These are phyloP conservation scores for Achroia grisella DNA, from an alignment of 1,140 invertebrate genomes.

Conservation along the genomic window DNA sequence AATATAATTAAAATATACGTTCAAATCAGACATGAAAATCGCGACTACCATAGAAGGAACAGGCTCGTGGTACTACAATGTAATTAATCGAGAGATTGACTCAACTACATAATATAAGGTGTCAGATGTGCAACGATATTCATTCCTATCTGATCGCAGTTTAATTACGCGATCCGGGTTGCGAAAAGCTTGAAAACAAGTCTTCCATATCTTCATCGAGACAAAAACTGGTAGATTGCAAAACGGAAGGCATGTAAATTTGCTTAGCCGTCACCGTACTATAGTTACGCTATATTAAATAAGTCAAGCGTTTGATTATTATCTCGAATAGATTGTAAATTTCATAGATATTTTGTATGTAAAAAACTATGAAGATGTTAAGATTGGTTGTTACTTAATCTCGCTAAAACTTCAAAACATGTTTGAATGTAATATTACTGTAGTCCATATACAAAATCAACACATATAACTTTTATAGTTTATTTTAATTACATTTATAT, in stretches of 20 bases:
- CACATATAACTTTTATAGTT: too few species aligned
- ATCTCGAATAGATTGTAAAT: too few species aligned
- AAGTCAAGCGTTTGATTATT: conserved; percentile 16
- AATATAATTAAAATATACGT: too few species aligned
- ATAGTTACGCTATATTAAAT: conserved; percentile 34
- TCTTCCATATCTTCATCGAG: conserved; percentile 53
- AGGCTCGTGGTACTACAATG: too few species aligned
- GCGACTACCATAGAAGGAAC: conserved; percentile 3
- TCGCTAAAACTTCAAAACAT: too few species aligned
- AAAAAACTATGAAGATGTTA: too few species aligned
- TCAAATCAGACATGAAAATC: too few species aligned
- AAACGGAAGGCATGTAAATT: conserved; percentile 40
- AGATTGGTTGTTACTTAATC: too few species aligned
- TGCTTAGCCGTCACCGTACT: conserved; percentile 37
- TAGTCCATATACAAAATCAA: too few species aligned
- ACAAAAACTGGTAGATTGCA: conserved; percentile 55
- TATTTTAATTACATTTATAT: too few species aligned
- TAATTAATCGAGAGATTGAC: conserved; percentile 27
- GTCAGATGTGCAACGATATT: conserved; percentile 17
- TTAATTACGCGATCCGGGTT: conserved; percentile 44
- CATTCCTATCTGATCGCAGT: conserved; percentile 27
- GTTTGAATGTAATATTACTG: too few species aligned
- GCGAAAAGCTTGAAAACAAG: conserved; percentile 29
- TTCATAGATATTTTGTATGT: too few species aligned
- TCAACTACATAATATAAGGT: conserved; percentile 18